phyloP scores from a whole-genome alignment of 2,113 vertebrate genomes.

The Prunella fulvescens region DNA sequence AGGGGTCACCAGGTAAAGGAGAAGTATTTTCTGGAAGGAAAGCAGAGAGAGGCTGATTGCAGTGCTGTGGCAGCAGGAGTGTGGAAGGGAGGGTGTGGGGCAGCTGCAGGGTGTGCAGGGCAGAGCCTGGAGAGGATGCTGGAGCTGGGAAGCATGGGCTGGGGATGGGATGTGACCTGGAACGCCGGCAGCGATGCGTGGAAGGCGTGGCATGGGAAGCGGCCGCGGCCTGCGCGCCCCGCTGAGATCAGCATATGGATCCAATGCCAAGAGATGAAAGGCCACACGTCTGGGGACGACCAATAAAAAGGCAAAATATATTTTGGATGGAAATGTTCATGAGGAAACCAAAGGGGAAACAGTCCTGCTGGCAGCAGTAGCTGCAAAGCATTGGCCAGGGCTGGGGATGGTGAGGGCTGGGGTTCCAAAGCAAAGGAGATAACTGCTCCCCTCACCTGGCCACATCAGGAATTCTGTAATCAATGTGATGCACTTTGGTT shows the following conservation, averaged over 20 bases:
- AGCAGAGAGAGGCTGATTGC: fast-evolving
- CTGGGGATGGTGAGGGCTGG: neutral
- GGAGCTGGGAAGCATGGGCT: neutral
- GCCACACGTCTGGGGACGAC: slow-evolving; percentile 5
- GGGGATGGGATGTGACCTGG: neutral
- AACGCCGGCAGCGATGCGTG: neutral
- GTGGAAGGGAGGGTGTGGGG: neutral
- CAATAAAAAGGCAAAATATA: slow-evolving; percentile 45
- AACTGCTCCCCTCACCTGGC: neutral
- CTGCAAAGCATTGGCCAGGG: neutral
- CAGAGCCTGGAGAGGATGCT: neutral
- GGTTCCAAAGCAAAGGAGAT: neutral
- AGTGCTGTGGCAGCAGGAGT: neutral
- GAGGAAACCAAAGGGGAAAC: slow-evolving; percentile 17
- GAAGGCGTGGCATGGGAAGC: neutral
- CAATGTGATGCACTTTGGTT: neutral
- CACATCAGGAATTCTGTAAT: neutral
- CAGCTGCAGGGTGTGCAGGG: neutral
- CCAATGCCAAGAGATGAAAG: slow-evolving; percentile 5
- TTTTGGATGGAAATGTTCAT: slow-evolving; percentile 21
- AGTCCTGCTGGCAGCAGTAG: neutral
- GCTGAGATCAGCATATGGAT: neutral
- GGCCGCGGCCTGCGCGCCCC: neutral
- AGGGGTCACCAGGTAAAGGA: neutral
- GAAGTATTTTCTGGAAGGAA: neutral